A percentile compares a stretch with the other conserved stretches of the same genome.
Conservation (phyloP, 2,888 invertebrate species). For the Pherbina coryleti region DNA sequence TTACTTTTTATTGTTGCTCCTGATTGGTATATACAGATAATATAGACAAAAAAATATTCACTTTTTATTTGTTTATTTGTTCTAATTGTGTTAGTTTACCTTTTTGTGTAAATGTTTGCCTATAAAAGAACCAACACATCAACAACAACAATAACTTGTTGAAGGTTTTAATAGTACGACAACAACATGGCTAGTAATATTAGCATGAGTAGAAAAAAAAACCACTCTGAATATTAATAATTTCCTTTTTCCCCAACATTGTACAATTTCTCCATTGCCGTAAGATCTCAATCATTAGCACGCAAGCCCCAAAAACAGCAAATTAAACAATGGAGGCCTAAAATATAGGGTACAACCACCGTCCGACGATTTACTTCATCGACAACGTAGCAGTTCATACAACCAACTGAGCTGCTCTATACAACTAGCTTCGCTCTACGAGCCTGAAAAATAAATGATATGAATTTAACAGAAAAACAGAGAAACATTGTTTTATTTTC, state of each 20-base stretch:
- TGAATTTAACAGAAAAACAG: background rate
- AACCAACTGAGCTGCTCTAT: background rate
- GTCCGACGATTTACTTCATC: background rate
- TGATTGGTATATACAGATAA: background rate
- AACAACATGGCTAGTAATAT: background rate
- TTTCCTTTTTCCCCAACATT: constrained; percentile 10
- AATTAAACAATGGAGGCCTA: constrained; percentile 29
- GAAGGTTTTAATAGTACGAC: background rate
- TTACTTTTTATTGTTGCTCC: background rate
- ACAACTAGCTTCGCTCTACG: background rate
- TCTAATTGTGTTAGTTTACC: background rate
- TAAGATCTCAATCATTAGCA: constrained; percentile 51
- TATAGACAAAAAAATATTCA: background rate
- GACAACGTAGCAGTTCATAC: background rate
- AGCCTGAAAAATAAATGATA: background rate
- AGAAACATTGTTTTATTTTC: constrained; percentile 24
- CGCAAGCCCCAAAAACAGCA: constrained; percentile 46
- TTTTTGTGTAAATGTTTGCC: background rate
- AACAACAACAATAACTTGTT: background rate
- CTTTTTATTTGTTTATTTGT: background rate
- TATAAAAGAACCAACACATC: background rate
- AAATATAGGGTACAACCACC: constrained; percentile 16
- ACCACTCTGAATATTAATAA: background rate
- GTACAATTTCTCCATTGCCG: constrained; percentile 29
- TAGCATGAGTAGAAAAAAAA: background rate